Conservation (phyloP, 1,140 invertebrate genomes). For the Drosophila albomicans region DNA sequence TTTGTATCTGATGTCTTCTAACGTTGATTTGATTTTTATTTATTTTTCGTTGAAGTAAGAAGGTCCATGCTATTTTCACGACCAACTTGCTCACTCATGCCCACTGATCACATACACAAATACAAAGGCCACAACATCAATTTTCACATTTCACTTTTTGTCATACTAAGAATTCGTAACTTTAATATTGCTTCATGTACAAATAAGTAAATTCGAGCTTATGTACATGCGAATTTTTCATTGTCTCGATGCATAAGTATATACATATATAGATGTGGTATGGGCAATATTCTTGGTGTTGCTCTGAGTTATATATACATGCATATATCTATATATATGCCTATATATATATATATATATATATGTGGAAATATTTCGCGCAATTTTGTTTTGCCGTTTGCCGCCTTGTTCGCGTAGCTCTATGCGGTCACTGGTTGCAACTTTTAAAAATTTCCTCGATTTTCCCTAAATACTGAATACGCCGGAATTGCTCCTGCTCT, state of each 20-base stretch:
- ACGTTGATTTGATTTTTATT: constrained; percentile 48
- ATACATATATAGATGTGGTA: constrained; percentile 29
- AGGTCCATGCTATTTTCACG: constrained; percentile 63
- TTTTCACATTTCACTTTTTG: constrained; percentile 63
- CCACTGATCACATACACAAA: not conserved
- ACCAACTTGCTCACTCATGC: constrained; percentile 42
- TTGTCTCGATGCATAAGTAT: not conserved
- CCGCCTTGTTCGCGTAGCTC: constrained; percentile 74
- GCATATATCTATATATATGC: constrained; percentile 44
- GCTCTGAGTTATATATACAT: constrained; percentile 21
- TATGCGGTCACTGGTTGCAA: constrained; percentile 73
- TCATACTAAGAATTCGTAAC: constrained; percentile 59
- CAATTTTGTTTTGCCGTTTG: constrained; percentile 52
- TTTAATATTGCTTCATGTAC: constrained; percentile 46
- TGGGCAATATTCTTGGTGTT: constrained; percentile 42
- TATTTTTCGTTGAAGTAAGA: constrained; percentile 17
- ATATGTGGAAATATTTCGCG: constrained; percentile 53
- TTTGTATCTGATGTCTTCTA: constrained; percentile 24
- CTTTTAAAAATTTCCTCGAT: constrained; percentile 63
- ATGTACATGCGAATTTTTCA: constrained; percentile 30
- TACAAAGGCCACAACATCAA: constrained; percentile 31
- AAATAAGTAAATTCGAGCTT: constrained; percentile 41
- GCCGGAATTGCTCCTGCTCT: constrained; percentile 49
- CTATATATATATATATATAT: constrained; percentile 34
- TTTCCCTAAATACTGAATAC: constrained; percentile 59